These are phyloP conservation scores for Anser brachyrhynchus DNA, from an alignment of 2,113 vertebrate genomes.

Conservation along the genomic window DNA sequence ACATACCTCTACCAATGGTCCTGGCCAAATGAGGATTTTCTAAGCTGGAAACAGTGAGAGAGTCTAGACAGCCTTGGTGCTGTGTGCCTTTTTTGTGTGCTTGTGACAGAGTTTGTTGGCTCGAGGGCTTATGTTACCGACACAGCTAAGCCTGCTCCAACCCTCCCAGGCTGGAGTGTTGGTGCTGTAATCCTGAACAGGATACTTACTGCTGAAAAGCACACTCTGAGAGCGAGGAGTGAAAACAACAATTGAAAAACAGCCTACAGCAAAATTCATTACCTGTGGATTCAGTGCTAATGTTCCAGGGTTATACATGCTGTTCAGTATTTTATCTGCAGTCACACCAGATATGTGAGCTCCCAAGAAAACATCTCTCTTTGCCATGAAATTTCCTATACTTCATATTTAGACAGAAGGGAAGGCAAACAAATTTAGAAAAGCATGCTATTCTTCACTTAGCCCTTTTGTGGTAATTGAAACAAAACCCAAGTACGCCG, in stretches of 20 bases:
- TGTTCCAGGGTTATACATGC: conserved; percentile 43
- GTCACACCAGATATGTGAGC: neutral
- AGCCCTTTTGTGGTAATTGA: conserved; percentile 5
- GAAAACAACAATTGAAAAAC: conserved; percentile 65
- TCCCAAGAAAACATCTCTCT: conserved; percentile 13
- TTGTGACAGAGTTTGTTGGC: conserved; percentile 19
- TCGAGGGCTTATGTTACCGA: neutral
- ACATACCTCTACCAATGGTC: neutral
- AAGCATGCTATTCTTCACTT: neutral
- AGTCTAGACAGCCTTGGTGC: neutral
- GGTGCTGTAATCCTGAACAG: conserved; percentile 35
- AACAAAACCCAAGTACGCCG: neutral
- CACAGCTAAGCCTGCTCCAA: conserved; percentile 2
- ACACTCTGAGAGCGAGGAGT: conserved; percentile 6
- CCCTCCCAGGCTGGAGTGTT: neutral
- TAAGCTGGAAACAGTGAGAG: neutral
- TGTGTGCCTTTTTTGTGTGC: conserved; percentile 1
- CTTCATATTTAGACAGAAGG: conserved; percentile 5
- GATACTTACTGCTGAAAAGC: conserved; percentile 47
- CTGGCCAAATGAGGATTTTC: conserved; percentile 4
- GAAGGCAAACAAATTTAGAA: neutral
- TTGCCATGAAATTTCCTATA: neutral
- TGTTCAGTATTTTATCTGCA: conserved; percentile 71
- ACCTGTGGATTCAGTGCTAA: conserved; percentile 68
- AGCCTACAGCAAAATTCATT: conserved; percentile 73